Conservation (phyloP, 2,113 vertebrate genomes). For the Bos javanicus region DNA sequence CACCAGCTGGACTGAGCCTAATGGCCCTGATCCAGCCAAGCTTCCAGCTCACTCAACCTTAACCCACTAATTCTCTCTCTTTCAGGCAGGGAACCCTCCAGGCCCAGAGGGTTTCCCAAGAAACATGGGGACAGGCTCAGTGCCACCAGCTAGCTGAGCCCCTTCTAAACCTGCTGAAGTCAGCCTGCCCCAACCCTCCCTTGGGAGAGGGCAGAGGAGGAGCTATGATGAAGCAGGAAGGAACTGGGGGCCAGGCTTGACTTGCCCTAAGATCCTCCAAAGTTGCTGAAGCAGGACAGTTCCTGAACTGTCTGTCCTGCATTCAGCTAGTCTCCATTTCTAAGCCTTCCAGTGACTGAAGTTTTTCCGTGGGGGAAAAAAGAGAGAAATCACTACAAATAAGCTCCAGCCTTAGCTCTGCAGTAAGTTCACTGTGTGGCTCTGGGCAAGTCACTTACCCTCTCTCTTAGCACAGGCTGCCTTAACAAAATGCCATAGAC, state of each 20-base stretch:
- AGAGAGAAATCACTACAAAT: background rate
- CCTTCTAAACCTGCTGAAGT: background rate
- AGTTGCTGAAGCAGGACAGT: background rate
- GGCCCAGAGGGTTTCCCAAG: background rate
- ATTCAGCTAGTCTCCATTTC: background rate
- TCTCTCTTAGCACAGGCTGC: background rate
- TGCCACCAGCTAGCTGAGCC: background rate
- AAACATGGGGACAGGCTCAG: background rate
- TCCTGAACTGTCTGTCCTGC: background rate
- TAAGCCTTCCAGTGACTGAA: background rate
- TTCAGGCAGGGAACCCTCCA: background rate
- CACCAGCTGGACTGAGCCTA: slow-evolving; percentile 4
- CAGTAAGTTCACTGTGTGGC: background rate
- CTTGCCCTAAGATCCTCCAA: background rate
- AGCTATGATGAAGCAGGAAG: background rate
- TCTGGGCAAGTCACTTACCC: background rate
- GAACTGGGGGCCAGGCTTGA: background rate
- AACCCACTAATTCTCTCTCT: slow-evolving; percentile 30
- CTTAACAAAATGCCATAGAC: background rate
- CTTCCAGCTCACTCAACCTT: slow-evolving; percentile 41
- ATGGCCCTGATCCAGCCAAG: slow-evolving; percentile 60
- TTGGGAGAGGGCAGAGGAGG: background rate
- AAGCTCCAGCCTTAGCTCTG: background rate
- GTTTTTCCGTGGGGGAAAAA: background rate
- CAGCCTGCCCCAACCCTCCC: background rate